A percentile compares a stretch with the other conserved stretches of the same genome.
These are phyloP conservation scores for Eulemur rufifrons DNA, from an alignment of 2,113 vertebrate genomes.

Conservation along the genomic window DNA sequence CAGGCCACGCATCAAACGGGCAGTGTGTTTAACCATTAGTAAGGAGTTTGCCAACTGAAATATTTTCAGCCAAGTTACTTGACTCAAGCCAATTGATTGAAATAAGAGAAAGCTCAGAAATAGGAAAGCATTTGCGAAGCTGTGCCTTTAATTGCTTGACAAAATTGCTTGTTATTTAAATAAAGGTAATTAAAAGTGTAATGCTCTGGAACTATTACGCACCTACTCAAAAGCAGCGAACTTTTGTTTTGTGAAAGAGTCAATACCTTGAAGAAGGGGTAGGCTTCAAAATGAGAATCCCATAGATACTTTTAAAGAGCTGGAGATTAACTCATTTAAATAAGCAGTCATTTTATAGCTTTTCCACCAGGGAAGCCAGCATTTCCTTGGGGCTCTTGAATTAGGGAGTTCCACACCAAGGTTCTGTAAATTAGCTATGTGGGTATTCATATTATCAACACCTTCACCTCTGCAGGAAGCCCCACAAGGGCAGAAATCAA, in stretches of 20 bases:
- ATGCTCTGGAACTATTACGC: constrained; percentile 63
- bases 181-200: constrained; percentile 75
- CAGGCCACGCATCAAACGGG: constrained; percentile 67
- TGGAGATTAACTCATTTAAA: constrained; percentile 60
- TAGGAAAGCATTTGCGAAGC: neutral
- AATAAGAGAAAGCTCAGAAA: constrained; percentile 46
- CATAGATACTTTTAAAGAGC: constrained; percentile 42
- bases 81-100: constrained; percentile 59
- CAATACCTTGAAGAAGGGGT: constrained; percentile 12
- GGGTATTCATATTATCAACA: neutral
- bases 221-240: constrained; percentile 56
- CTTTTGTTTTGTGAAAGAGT: constrained; percentile 52
- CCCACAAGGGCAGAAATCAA: constrained; percentile 8
- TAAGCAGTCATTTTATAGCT: constrained; percentile 61
- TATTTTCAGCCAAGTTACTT: constrained; percentile 69
- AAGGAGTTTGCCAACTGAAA: constrained; percentile 60
- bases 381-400: constrained; percentile 62
- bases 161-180: constrained; percentile 70
- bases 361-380: constrained; percentile 57
- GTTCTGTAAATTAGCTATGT: constrained; percentile 69
- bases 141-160: constrained; percentile 67
- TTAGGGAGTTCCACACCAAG: constrained; percentile 66
- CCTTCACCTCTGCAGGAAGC: neutral
- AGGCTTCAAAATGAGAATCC: constrained; percentile 55
- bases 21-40: constrained; percentile 68